Evolutionary conservation across 2,113 vertebrate genomes (phyloP), one percentile per base, ranked within the genome.

Genomic region (Pluvianellus socialis): DNA sequence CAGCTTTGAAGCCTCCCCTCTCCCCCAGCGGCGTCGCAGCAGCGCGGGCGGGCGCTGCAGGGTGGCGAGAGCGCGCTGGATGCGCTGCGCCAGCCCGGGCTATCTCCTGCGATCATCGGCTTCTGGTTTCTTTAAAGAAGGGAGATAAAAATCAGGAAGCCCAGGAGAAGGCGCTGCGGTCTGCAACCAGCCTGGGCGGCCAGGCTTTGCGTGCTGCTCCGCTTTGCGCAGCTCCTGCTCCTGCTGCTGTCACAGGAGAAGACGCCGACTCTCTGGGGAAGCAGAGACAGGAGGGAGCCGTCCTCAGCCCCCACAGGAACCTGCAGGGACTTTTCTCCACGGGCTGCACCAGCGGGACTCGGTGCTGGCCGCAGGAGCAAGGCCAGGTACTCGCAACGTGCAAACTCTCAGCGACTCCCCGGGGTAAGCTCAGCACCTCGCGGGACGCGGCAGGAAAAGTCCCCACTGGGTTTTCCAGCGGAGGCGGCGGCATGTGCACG

Each of bases 381-480:
- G 7, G 33, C n/a, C 9, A 12, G n/a, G 14, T 4, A 7, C 11
- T 7, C 3, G 19, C 38, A 8, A 9, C 1, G 3, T 2, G 1
- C 50, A 10, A 8, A 7, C 14, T 5, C 1, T 4, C 28, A 4
- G 32, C 33, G 1, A 5, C 1, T 53, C 12, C 66, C 38, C 38
- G 2, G 7, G 45, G 68, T 38, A 44, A 49, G 45, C 0, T 2
- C 40, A 35, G 68, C 2, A 1, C 49, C 35, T 21, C 1, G 0
- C 1, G 56, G 79, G 24, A 33, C 33, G 3, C 1, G 0, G n/a
- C 15, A 35, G 79, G 42, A 9, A 59, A 61, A 62, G 45, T 8
- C 49, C 61, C 35, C 3, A 0, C 27, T 6, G 47, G 86, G 59
- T 35, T 71, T 32, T 27, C 24, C 59, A 35, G 52, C 3, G 0